Percentiles rank a stretch among this genome's conserved stretches.
Evolutionary conservation across 1,140 invertebrate genomes (phyloP).

Genomic region (Hormaphis cornu): DNA sequence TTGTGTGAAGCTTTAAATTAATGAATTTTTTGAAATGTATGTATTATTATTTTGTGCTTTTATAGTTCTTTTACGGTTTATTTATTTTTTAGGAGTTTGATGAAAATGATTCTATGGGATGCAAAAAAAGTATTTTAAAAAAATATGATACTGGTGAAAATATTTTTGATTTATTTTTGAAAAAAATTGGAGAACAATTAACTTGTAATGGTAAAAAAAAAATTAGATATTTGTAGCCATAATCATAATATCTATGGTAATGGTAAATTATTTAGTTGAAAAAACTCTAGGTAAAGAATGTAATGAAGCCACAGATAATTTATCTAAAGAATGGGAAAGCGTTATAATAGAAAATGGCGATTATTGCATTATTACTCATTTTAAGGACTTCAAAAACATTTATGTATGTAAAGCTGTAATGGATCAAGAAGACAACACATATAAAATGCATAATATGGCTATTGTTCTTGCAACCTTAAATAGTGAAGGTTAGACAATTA

Average conservation of each 20-base stretch:
- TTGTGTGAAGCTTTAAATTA: too few species aligned
- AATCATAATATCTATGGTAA: too few species aligned
- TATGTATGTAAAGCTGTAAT: not conserved
- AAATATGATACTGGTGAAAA: too few species aligned
- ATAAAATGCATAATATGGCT: not conserved
- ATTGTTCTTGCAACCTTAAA: not conserved
- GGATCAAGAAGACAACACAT: not conserved
- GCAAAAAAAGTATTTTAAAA: too few species aligned
- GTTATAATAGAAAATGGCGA: not conserved
- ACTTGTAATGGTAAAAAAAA: not conserved
- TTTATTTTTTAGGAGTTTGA: not conserved
- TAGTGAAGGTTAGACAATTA: not conserved
- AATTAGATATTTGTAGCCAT: too few species aligned
- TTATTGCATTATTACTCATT: conserved; percentile 14
- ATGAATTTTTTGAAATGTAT: too few species aligned
- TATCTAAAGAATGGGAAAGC: not conserved
- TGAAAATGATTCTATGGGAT: too few species aligned
- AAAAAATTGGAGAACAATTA: too few species aligned
- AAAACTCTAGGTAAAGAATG: not conserved
- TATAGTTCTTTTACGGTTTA: not conserved
- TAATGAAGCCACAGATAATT: not conserved
- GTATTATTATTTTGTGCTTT: not conserved
- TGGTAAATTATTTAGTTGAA: not conserved
- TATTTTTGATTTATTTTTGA: too few species aligned
- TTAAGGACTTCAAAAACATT: not conserved